Evolutionary conservation across 2,797 vertebrate species (phyloP).

Genomic region (Aplochiton taeniatus): DNA sequence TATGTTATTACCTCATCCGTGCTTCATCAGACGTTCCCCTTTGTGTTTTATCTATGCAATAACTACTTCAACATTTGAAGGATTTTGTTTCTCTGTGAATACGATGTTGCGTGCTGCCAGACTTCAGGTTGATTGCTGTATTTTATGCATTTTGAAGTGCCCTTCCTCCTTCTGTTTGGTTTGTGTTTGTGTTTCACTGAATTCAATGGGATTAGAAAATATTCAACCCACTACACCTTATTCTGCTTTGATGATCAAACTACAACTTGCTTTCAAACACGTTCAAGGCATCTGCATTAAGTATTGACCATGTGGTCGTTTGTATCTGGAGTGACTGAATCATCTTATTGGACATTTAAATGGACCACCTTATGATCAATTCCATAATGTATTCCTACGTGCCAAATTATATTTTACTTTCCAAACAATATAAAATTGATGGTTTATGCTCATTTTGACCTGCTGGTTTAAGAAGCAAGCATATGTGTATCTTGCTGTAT

Average conservation of each 20-base stretch:
- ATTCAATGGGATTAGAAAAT: too few species aligned
- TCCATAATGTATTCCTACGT: slow-evolving; percentile 57
- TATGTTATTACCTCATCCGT: slow-evolving; percentile 14
- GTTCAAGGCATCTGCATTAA: background rate
- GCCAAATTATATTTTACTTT: slow-evolving; percentile 28
- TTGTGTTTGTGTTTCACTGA: background rate
- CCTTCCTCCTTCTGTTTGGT: background rate
- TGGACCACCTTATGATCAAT: slow-evolving; percentile 53
- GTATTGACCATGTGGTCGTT: slow-evolving; percentile 19
- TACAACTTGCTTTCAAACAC: too few species aligned
- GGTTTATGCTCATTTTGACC: too few species aligned
- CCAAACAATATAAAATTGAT: background rate
- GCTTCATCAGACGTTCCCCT: background rate
- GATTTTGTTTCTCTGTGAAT: slow-evolving; percentile 40
- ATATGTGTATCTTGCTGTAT: slow-evolving; percentile 15
- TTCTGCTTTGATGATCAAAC: too few species aligned
- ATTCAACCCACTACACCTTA: too few species aligned
- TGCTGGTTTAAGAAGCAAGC: too few species aligned
- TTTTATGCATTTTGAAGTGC: slow-evolving; percentile 20
- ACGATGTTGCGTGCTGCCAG: slow-evolving; percentile 40
- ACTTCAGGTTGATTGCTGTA: background rate
- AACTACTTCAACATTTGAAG: slow-evolving; percentile 26
- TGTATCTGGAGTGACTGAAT: slow-evolving; percentile 20
- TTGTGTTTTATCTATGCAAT: slow-evolving; percentile 70
- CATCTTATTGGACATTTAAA: slow-evolving; percentile 46